Evolutionary conservation across 2,797 vertebrate genomes (phyloP).

Genomic region (Melanotaenia parkinsoni): DNA sequence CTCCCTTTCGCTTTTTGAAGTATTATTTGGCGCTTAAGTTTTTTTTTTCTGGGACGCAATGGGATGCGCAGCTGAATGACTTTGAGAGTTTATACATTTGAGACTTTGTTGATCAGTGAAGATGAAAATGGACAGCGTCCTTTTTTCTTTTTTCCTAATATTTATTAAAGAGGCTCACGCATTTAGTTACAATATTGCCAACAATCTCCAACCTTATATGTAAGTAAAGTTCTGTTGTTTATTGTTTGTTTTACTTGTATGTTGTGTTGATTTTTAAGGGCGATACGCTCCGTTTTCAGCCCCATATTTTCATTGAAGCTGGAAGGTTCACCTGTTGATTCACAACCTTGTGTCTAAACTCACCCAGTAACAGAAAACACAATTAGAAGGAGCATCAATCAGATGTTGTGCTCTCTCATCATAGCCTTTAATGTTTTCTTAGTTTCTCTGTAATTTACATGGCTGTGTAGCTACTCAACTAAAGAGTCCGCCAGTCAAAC

Average conservation of each 20-base stretch:
- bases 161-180: conserved; percentile 64
- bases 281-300: conserved; percentile 1
- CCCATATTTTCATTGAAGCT: conserved; percentile 6
- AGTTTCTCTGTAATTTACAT: conserved; percentile 35
- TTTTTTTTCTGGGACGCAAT: neutral
- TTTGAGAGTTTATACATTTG: conserved; percentile 6
- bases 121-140: conserved; percentile 65
- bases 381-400: conserved; percentile 9
- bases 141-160: conserved; percentile 66
- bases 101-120: conserved; percentile 21
- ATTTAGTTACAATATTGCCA: conserved; percentile 63
- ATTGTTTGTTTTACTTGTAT: neutral
- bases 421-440: conserved; percentile 11
- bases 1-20: neutral
- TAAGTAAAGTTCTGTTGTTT: conserved; percentile 70
- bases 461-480: conserved; percentile 24
- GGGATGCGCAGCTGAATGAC: conserved; percentile 28
- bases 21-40: neutral
- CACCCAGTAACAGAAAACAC: conserved; percentile 6
- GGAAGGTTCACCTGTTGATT: conserved; percentile 38
- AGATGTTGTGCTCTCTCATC: conserved; percentile 15
- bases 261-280: neutral
- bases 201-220: conserved; percentile 81
- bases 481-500: conserved; percentile 17
- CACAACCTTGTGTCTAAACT: conserved; percentile 32